A percentile compares a stretch with the other conserved stretches of the same genome.
These are phyloP conservation scores for Adoxophyes honmai DNA, from an alignment of 1,140 invertebrate species.

Conservation along the genomic window DNA sequence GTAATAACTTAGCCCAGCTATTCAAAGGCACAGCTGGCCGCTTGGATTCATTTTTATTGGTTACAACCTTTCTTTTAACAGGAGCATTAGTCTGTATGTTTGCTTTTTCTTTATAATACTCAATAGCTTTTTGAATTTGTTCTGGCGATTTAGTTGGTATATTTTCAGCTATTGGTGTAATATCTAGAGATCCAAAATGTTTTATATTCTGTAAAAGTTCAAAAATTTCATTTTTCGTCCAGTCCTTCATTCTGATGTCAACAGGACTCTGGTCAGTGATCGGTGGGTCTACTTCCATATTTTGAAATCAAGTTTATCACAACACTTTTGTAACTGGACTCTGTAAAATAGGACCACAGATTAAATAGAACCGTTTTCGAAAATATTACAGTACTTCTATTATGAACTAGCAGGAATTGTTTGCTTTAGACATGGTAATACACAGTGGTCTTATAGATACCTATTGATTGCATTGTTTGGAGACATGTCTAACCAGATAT, in stretches of 20 bases:
- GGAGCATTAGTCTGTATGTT: constrained; percentile 17
- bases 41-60: constrained; percentile 6
- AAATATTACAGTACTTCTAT: too few relatives aligned
- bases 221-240: constrained; percentile 55
- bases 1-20: constrained; percentile 51
- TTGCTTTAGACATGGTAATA: too few relatives aligned
- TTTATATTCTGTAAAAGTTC: constrained; percentile 41
- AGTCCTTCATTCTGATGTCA: constrained; percentile 28
- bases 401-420: too few relatives aligned
- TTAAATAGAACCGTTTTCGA: too few relatives aligned
- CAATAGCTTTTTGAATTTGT: constrained; percentile 40
- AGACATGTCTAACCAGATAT: too few relatives aligned
- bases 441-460: too few relatives aligned
- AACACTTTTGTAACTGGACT: too few relatives aligned
- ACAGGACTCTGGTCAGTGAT: too few relatives aligned
- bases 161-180: constrained; percentile 29
- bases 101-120: constrained; percentile 44
- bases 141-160: constrained; percentile 37
- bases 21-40: constrained; percentile 36
- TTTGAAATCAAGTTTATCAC: too few relatives aligned
- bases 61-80: constrained; percentile 22
- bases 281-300: too few relatives aligned
- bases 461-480: too few relatives aligned
- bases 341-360: too few relatives aligned
- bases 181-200: constrained; percentile 32